Percentiles rank a stretch among this genome's conserved stretches.
Evolutionary conservation across 2,797 vertebrate genomes (phyloP).

Genomic region (Crenuchus spilurus): DNA sequence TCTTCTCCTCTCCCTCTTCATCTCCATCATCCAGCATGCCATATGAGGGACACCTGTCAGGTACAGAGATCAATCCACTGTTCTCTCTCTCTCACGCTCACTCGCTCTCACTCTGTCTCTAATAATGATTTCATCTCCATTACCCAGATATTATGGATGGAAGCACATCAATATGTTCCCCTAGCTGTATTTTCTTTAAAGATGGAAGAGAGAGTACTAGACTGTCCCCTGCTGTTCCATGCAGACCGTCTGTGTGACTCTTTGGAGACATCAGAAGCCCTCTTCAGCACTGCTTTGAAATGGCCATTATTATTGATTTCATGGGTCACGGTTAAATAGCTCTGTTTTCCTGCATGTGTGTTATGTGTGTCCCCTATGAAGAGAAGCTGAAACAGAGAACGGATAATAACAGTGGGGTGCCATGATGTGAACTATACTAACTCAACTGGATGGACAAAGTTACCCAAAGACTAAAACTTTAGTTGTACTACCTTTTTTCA

Average conservation of each 20-base stretch:
- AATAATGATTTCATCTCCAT: too few species aligned
- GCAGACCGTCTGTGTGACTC: conserved; percentile 20
- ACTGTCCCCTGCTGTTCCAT: background rate
- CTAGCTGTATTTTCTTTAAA: conserved; percentile 4
- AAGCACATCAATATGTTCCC: conserved; percentile 11
- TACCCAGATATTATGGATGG: background rate
- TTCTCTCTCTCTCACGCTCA: conserved; percentile 36
- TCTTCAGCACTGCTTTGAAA: conserved; percentile 25
- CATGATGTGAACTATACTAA: too few species aligned
- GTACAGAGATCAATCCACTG: conserved; percentile 47
- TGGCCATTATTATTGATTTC: conserved; percentile 34
- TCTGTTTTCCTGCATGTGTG: background rate
- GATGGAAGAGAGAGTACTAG: background rate
- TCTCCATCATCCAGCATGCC: conserved; percentile 26
- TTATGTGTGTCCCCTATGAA: background rate
- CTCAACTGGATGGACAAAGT: too few species aligned
- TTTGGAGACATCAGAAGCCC: conserved; percentile 30
- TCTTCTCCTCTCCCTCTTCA: background rate
- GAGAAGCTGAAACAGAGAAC: conserved; percentile 52
- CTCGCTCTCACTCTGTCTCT: conserved; percentile 14
- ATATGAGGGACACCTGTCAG: conserved; percentile 61
- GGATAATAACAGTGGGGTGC: conserved; percentile 29
- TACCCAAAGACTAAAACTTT: too few species aligned
- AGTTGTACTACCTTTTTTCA: too few species aligned
- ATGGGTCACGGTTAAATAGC: conserved; percentile 17